Conservation (phyloP, 2,113 vertebrate species). For the Parus major region DNA sequence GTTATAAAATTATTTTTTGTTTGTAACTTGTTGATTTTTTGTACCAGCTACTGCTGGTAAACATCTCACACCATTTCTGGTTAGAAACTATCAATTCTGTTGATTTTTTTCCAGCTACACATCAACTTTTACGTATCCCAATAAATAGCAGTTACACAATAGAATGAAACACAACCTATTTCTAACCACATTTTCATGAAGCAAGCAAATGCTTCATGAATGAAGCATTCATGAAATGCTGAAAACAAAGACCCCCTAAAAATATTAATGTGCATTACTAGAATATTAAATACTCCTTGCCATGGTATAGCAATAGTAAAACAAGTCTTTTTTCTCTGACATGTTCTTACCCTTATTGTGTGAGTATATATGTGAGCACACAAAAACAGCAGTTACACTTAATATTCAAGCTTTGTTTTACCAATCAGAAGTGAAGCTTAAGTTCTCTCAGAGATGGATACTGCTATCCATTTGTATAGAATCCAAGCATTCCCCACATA, state of each 20-base stretch:
- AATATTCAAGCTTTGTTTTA: background rate
- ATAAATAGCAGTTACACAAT: background rate
- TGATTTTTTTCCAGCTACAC: background rate
- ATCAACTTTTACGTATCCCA: background rate
- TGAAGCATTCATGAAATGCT: background rate
- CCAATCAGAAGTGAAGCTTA: background rate
- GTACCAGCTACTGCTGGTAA: background rate
- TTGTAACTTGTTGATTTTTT: no score
- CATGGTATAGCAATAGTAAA: background rate
- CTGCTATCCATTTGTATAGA: background rate
- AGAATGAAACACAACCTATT: background rate
- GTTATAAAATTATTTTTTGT: background rate
- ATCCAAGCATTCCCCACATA: background rate
- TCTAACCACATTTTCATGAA: background rate
- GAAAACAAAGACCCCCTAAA: background rate
- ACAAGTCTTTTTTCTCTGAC: background rate
- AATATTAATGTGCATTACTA: background rate
- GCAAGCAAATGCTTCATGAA: background rate
- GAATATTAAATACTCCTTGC: background rate
- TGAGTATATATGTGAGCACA: background rate
- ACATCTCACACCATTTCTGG: background rate
- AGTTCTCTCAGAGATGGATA: background rate
- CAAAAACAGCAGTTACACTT: background rate
- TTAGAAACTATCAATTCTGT: background rate
- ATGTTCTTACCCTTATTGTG: background rate